A percentile compares a stretch with the other conserved stretches of the same genome.
phyloP scores from a whole-genome alignment of 2,797 vertebrate genomes.

The Gymnothorax javanicus region DNA sequence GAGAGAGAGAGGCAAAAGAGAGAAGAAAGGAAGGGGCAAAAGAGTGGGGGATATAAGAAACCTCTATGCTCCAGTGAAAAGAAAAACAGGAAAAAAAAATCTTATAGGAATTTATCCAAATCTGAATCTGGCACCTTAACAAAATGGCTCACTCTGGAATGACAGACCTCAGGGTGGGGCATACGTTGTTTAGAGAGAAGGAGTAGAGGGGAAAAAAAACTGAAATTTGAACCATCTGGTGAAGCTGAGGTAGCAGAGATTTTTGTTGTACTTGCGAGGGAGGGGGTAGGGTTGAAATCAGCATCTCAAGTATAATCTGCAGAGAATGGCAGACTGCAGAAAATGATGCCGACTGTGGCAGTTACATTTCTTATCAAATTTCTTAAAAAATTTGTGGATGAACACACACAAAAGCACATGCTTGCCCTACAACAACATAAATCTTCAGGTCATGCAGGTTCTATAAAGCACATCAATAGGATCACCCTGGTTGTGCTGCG shows the following conservation, averaged over 20 bases:
- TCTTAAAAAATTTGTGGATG: not conserved
- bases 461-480: not conserved
- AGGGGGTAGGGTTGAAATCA: slow-evolving; percentile 24
- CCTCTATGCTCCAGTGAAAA: not conserved
- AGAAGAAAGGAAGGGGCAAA: not conserved
- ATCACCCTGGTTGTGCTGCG: not conserved
- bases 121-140: slow-evolving; percentile 35
- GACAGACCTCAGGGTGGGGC: slow-evolving; percentile 32
- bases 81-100: not conserved
- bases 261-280: slow-evolving; percentile 16
- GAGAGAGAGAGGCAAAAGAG: not conserved
- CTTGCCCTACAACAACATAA: not conserved
- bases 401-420: slow-evolving; percentile 6
- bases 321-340: slow-evolving; percentile 19
- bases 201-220: slow-evolving; percentile 11
- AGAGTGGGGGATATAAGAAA: not conserved
- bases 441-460: not conserved
- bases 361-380: not conserved
- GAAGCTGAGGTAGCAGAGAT: slow-evolving; percentile 29
- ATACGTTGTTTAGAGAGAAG: slow-evolving; percentile 24
- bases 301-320: slow-evolving; percentile 27
- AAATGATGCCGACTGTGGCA: slow-evolving; percentile 1
- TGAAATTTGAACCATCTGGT: slow-evolving; percentile 43
- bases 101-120: slow-evolving; percentile 36
- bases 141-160: slow-evolving; percentile 31